These are phyloP conservation scores for Centropyge bicolor DNA, from an alignment of 2,797 vertebrate species.

Conservation along the genomic window DNA sequence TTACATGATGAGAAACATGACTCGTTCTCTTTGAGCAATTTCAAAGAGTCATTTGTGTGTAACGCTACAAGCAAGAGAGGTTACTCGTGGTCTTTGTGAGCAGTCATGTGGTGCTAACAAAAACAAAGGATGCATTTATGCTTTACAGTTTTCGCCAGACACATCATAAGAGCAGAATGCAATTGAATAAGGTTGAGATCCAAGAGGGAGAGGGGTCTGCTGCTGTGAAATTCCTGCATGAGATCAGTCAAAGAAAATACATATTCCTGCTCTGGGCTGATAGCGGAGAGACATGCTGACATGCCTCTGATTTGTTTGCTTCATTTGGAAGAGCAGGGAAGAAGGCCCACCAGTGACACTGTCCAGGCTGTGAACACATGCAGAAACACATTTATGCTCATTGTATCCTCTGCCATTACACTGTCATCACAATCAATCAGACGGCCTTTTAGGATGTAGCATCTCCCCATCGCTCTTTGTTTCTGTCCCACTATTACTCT, in stretches of 20 bases:
- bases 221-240: slow-evolving; percentile 55
- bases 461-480: slow-evolving; percentile 9
- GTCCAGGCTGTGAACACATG: slow-evolving; percentile 49
- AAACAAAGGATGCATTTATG: slow-evolving; percentile 63
- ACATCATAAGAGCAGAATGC: slow-evolving; percentile 50
- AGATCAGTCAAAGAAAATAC: slow-evolving; percentile 69
- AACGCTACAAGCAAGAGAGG: slow-evolving; percentile 30
- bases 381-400: slow-evolving; percentile 27
- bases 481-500: slow-evolving; percentile 41
- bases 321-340: slow-evolving; percentile 62
- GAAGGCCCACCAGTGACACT: slow-evolving; percentile 50
- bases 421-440: slow-evolving; percentile 66
- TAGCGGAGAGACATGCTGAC: slow-evolving; percentile 49
- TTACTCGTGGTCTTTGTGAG: slow-evolving; percentile 40
- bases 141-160: slow-evolving; percentile 39
- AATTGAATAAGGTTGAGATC: slow-evolving; percentile 24
- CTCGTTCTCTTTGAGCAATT: slow-evolving; percentile 44
- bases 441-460: slow-evolving; percentile 45
- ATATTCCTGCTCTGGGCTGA: slow-evolving; percentile 45
- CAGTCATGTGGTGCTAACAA: slow-evolving; percentile 62
- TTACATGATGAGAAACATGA: slow-evolving; percentile 50
- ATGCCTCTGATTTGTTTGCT: slow-evolving; percentile 65
- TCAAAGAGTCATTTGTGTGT: slow-evolving; percentile 30
- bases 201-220: slow-evolving; percentile 26
- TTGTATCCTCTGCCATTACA: slow-evolving; percentile 47